phyloP scores from a whole-genome alignment of 2,797 vertebrate genomes.

The Tragelaphus eurycerus region DNA sequence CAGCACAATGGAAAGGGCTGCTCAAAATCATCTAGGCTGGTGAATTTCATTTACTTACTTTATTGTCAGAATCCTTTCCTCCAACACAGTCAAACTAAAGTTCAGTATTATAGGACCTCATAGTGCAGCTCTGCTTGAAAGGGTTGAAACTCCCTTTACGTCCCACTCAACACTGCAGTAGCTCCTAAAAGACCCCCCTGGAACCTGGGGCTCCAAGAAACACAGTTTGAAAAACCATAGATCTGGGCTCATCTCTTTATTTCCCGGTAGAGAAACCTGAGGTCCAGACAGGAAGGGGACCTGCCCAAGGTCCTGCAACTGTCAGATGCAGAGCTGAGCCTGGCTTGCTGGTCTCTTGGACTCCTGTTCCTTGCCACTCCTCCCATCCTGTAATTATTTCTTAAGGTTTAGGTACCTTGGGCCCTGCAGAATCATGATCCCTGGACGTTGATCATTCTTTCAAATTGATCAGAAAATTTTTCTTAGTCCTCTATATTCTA shows the following conservation, averaged over 20 bases:
- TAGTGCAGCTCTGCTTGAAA: background rate
- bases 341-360: background rate
- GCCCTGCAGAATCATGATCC: background rate
- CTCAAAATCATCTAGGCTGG: background rate
- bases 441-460: background rate
- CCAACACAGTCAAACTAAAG: background rate
- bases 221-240: background rate
- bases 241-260: background rate
- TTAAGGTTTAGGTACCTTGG: background rate
- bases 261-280: background rate
- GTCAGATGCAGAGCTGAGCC: background rate
- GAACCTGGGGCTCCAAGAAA: background rate
- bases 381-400: background rate
- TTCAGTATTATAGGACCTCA: background rate
- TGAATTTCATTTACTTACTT: background rate
- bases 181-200: background rate
- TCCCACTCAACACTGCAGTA: background rate
- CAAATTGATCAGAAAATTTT: background rate
- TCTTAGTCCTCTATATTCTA: background rate
- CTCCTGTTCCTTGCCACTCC: background rate
- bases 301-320: background rate
- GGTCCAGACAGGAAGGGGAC: background rate
- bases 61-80: background rate
- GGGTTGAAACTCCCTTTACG: background rate
- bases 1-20: background rate